These are phyloP conservation scores for Sycophila sp. DNA, from an alignment of 1,140 invertebrate genomes.

Conservation along the genomic window DNA sequence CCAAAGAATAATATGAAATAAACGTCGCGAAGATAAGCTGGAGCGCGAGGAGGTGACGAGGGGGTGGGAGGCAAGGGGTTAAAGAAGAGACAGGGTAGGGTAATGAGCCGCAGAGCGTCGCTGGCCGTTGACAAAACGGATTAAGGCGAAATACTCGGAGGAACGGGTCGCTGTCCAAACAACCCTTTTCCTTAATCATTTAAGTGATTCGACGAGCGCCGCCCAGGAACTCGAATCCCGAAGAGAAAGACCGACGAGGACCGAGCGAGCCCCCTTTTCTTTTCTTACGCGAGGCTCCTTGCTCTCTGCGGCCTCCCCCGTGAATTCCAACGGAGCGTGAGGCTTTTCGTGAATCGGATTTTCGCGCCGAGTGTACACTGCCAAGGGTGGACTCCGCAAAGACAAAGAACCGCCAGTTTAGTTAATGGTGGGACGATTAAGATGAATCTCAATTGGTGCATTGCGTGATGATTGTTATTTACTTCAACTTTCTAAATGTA, in stretches of 20 bases:
- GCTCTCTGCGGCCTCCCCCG: not conserved
- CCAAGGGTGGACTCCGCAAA: not conserved
- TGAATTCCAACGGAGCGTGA: slow-evolving; percentile 14
- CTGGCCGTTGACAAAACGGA: slow-evolving; percentile 63
- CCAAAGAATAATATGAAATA: slow-evolving; percentile 31
- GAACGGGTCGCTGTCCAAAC: slow-evolving; percentile 60
- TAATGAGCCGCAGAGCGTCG: slow-evolving; percentile 54
- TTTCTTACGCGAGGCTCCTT: not conserved
- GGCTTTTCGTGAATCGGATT: slow-evolving; percentile 28
- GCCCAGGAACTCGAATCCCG: slow-evolving; percentile 53
- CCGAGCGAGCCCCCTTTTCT: not conserved
- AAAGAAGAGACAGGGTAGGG: slow-evolving; percentile 37
- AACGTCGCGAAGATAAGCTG: slow-evolving; percentile 27
- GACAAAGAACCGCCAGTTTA: slow-evolving; percentile 16
- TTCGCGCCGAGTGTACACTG: not conserved
- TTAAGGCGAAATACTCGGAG: slow-evolving; percentile 53
- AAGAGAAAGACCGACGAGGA: slow-evolving; percentile 47
- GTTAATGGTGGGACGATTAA: slow-evolving; percentile 21
- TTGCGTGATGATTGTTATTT: not conserved
- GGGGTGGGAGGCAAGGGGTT: not conserved
- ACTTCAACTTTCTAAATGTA: too few relatives aligned
- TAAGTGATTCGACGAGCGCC: slow-evolving; percentile 65
- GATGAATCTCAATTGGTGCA: not conserved
- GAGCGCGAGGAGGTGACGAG: not conserved
- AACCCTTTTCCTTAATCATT: slow-evolving; percentile 67